These are phyloP conservation scores for Clepsis dumicolana DNA, from an alignment of 2,888 invertebrate species.

Conservation along the genomic window DNA sequence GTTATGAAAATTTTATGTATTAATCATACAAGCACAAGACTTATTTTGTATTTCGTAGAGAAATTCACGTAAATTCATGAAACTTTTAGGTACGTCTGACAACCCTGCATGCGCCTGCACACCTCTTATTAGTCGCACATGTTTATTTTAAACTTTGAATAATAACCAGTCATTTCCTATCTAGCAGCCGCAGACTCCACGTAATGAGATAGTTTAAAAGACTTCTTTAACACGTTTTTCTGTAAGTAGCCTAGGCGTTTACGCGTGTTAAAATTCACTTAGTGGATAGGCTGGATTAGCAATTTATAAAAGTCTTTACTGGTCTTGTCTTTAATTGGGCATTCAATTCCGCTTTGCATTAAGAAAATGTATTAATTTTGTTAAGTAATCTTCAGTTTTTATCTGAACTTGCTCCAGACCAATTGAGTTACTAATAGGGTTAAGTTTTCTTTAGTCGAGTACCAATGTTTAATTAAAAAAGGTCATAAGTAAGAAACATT, in stretches of 20 bases:
- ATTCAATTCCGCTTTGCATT: background rate
- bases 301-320: background rate
- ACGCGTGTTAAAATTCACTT: slow-evolving; percentile 16
- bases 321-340: background rate
- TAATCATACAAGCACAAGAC: too few species aligned
- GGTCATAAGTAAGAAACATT: too few species aligned
- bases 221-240: slow-evolving; percentile 22
- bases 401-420: background rate
- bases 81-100: background rate
- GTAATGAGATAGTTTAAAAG: slow-evolving; percentile 27
- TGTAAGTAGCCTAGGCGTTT: slow-evolving; percentile 18
- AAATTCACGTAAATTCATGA: too few species aligned
- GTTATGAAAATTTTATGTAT: too few species aligned
- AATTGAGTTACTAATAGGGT: background rate
- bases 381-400: background rate
- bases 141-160: slow-evolving; percentile 41
- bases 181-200: slow-evolving; percentile 21
- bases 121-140: slow-evolving; percentile 33
- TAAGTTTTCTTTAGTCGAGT: background rate
- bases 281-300: slow-evolving; percentile 7
- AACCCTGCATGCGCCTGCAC: slow-evolving; percentile 4
- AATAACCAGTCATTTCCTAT: slow-evolving; percentile 38
- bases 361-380: background rate
- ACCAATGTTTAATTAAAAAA: too few species aligned
- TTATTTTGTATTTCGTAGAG: too few species aligned